Conservation (phyloP, 2,113 vertebrate genomes). For the Emydura subglobosa region DNA sequence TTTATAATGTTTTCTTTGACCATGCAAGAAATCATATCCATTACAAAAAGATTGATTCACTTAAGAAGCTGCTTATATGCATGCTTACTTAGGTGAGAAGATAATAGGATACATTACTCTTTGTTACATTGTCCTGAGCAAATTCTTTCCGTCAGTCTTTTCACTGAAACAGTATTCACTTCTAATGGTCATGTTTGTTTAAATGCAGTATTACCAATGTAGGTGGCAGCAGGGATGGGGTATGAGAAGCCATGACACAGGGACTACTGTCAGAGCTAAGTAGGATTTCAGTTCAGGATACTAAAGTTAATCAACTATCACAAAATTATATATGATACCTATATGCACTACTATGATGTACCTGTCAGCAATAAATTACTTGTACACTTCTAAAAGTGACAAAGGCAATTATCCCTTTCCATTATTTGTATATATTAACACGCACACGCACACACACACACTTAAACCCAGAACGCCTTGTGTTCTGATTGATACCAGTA, state of each 20-base stretch:
- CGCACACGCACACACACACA: neutral
- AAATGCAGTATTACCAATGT: constrained; percentile 58
- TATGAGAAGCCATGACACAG: constrained; percentile 52
- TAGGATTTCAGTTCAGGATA: constrained; percentile 41
- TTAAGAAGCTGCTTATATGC: constrained; percentile 33
- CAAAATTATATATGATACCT: constrained; percentile 52
- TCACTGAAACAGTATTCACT: constrained; percentile 42
- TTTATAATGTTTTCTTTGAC: constrained; percentile 16
- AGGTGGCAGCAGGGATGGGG: constrained; percentile 39
- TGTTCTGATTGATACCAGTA: neutral
- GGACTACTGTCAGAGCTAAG: constrained; percentile 57
- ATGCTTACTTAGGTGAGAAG: constrained; percentile 43
- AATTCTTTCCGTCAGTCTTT: constrained; percentile 23
- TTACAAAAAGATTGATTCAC: constrained; percentile 35
- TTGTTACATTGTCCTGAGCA: neutral
- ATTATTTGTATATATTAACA: neutral
- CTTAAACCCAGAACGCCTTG: neutral
- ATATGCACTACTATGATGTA: constrained; percentile 25
- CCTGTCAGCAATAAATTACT: constrained; percentile 31
- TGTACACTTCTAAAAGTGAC: neutral
- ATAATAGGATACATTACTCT: constrained; percentile 49
- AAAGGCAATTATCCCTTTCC: neutral
- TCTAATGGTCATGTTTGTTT: constrained; percentile 37
- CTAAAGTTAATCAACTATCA: constrained; percentile 41
- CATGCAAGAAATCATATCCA: constrained; percentile 38